These are phyloP conservation scores for Poeciliopsis turrubarensis DNA, from an alignment of 2,113 vertebrate genomes.

Conservation along the genomic window DNA sequence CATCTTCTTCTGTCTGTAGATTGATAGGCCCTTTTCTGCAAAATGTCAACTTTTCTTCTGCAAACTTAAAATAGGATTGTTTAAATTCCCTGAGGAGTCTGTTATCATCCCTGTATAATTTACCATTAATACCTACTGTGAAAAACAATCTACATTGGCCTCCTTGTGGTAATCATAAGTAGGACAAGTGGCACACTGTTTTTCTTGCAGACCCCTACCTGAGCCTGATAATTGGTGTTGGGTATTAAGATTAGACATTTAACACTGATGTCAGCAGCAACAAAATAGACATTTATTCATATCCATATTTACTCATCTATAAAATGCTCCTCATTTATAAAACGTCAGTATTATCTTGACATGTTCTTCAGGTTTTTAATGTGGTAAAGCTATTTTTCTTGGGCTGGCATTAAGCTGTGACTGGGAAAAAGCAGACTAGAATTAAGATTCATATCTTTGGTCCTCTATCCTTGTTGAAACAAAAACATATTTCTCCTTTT, in stretches of 20 bases:
- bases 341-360: background rate
- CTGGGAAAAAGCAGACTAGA: background rate
- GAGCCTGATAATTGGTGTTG: constrained; percentile 19
- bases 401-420: background rate
- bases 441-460: background rate
- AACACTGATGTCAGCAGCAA: constrained; percentile 8
- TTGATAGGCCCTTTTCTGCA: background rate
- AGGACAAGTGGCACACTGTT: constrained; percentile 25
- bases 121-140: constrained; percentile 15
- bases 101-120: background rate
- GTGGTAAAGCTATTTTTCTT: background rate
- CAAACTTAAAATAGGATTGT: background rate
- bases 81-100: constrained; percentile 4
- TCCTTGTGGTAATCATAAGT: constrained; percentile 27
- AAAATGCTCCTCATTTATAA: background rate
- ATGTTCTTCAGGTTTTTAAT: constrained; percentile 1
- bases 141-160: constrained; percentile 2
- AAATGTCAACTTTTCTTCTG: background rate
- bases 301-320: background rate
- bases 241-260: constrained; percentile 5
- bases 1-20: background rate
- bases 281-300: background rate
- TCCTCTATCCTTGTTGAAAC: background rate
- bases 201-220: constrained; percentile 12
- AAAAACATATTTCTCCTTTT: background rate